These are phyloP conservation scores for Diplodus puntazzo DNA, from an alignment of 2,797 vertebrate species.

Conservation along the genomic window DNA sequence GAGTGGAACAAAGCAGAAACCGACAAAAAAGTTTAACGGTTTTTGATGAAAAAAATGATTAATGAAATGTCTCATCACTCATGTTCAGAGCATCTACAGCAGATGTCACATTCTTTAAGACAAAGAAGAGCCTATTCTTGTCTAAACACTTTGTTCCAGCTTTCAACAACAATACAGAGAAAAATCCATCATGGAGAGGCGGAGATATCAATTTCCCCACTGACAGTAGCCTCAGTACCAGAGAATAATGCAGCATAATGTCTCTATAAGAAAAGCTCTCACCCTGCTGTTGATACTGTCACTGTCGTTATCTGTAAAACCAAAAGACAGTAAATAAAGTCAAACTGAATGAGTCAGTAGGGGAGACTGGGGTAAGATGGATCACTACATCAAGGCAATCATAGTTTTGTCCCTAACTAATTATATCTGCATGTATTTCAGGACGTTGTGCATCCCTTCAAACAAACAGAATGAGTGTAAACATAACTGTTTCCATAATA, in stretches of 20 bases:
- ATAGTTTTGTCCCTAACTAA: too few species aligned
- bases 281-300: neutral
- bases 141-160: neutral
- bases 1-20: slow-evolving; percentile 8
- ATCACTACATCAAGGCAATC: too few species aligned
- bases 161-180: slow-evolving; percentile 8
- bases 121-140: neutral
- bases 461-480: too few species aligned
- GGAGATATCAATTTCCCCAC: slow-evolving; percentile 12
- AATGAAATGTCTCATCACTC: slow-evolving; percentile 2
- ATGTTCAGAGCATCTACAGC: neutral
- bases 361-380: too few species aligned
- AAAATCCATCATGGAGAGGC: slow-evolving; percentile 22
- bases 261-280: neutral
- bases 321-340: slow-evolving; percentile 15
- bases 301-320: neutral
- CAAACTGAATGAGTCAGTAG: neutral
- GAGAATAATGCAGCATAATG: slow-evolving; percentile 7
- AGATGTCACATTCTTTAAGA: slow-evolving; percentile 8
- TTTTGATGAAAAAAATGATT: neutral
- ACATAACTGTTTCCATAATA: too few species aligned
- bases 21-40: neutral
- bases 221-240: slow-evolving; percentile 20
- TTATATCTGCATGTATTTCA: too few species aligned
- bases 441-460: too few species aligned